Base-by-base conservation (phyloP, 1,140 invertebrate genomes). In the Drosophila pseudoobscura region DNA sequence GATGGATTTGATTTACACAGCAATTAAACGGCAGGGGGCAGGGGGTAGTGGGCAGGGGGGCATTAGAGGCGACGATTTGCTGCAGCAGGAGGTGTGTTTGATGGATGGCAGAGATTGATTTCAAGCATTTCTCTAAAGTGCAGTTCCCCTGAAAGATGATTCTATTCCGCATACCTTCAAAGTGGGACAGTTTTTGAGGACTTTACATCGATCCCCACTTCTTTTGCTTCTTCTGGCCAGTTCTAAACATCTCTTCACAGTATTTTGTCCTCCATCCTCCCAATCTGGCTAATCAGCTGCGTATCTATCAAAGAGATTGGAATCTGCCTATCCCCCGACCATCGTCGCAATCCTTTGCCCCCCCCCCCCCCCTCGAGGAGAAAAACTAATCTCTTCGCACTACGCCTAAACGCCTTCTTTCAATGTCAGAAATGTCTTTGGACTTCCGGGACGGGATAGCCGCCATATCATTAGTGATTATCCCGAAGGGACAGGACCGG, bases 1-100 rank as follows among this genome's bases (percentile, higher is more conserved):
- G 66, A 69, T 49, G 58, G 62, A 60, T 87, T 78, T 78, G 83
- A 85, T 82, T 85, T 82, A 88, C 69, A 71, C 64, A 61, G 69
- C 78, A 82, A 78, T 85, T 74, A 77, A 73, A 54, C 59, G 59
- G 31, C 35, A 53, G 17, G 31, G 17, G 17, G 17, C 17, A 17
- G 17, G 64, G 31, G 6, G 9, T 4, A 52, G 31, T 3, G 20
- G 20, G 20, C 20, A 20, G 64, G 31, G 6, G 9, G 3, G 35
- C 31, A 20, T n/a, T 6, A n/a, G 29, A 1, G 26, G n/a, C 35
- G 6, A 2, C 22, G 11, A 46, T 11, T 41, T 11, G 35, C 17
- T 41, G n/a, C 24, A 29, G 26, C 35, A 39, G 35, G 3, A 8
- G 31, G 31, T 35, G 31, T 9, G 31, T 35, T 9, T 13, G 51